A percentile compares a stretch with the other conserved stretches of the same genome.
These are phyloP conservation scores for Harpagoxenus sublaevis DNA, from an alignment of 2,888 invertebrate genomes.

Conservation along the genomic window DNA sequence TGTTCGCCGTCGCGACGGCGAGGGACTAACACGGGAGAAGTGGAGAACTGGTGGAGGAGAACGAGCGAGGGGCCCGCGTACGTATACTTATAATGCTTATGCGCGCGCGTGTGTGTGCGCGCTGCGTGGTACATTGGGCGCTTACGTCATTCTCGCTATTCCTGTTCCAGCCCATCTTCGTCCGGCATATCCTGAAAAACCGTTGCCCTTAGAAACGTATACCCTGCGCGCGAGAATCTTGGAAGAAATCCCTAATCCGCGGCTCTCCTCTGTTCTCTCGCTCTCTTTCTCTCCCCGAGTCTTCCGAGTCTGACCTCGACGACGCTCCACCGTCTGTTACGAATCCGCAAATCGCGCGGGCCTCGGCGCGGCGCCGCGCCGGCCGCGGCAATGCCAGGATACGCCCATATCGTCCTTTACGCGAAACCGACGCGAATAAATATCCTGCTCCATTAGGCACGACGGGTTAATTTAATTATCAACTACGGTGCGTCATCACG, in stretches of 20 bases:
- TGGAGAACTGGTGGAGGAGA: not conserved
- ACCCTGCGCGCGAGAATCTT: conserved; percentile 46
- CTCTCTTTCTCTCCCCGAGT: not conserved
- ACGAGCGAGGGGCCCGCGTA: not conserved
- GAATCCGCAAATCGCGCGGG: not conserved
- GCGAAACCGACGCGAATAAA: not conserved
- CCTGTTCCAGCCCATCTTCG: conserved; percentile 76
- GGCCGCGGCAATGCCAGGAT: not conserved
- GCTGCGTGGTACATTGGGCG: conserved; percentile 65
- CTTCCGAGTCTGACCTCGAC: conserved; percentile 22
- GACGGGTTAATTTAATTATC: not conserved
- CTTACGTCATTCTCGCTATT: conserved; percentile 79
- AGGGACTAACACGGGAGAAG: conserved; percentile 34
- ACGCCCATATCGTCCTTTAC: conserved; percentile 1
- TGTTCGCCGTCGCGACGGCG: conserved; percentile 46
- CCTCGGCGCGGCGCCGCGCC: too few relatives aligned
- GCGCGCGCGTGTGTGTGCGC: not conserved
- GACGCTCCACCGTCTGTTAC: conserved; percentile 40
- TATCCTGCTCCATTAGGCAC: not conserved
- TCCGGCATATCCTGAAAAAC: conserved; percentile 66
- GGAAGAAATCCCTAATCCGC: conserved; percentile 61
- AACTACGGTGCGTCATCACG: not conserved
- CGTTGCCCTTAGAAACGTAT: conserved; percentile 61
- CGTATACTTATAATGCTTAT: not conserved
- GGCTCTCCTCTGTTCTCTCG: not conserved